Evolutionary conservation across 2,888 invertebrate species (phyloP).

Genomic region (Hyposoter didymator): DNA sequence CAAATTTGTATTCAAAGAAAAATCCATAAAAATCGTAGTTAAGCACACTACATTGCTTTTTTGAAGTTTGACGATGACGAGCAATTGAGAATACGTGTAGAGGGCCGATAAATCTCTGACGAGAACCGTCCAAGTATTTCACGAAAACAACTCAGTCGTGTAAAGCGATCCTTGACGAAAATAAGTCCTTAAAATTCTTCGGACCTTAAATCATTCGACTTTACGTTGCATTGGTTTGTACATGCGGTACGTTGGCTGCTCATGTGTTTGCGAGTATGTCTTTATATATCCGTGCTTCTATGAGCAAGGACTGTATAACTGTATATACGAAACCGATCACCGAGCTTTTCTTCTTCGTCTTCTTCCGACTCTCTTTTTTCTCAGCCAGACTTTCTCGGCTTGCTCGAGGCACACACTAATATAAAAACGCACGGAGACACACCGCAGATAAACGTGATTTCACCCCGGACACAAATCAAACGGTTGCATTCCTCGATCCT

Average conservation of each 20-base stretch:
- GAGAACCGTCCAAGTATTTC: background rate
- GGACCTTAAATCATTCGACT: slow-evolving; percentile 7
- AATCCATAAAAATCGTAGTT: background rate
- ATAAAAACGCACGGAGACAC: slow-evolving; percentile 54
- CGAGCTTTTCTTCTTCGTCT: slow-evolving; percentile 57
- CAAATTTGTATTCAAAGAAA: background rate
- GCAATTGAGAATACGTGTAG: background rate
- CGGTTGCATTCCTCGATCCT: slow-evolving; percentile 74
- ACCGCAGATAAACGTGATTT: slow-evolving; percentile 55
- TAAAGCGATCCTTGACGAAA: slow-evolving; percentile 9
- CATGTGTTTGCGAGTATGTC: background rate
- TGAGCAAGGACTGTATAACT: background rate
- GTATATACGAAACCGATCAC: slow-evolving; percentile 27
- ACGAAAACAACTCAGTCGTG: background rate
- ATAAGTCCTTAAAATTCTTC: slow-evolving; percentile 18
- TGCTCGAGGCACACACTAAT: slow-evolving; percentile 35
- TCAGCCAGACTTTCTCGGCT: slow-evolving; percentile 54
- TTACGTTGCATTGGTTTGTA: slow-evolving; percentile 8
- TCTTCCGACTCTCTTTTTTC: slow-evolving; percentile 50
- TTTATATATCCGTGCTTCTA: background rate
- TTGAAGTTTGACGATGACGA: background rate
- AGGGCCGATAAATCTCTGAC: background rate
- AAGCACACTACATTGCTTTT: background rate
- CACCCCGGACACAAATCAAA: slow-evolving; percentile 73
- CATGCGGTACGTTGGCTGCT: too few relatives aligned